Conservation (phyloP, 2,113 vertebrate genomes). For the Indicator maculatus region DNA sequence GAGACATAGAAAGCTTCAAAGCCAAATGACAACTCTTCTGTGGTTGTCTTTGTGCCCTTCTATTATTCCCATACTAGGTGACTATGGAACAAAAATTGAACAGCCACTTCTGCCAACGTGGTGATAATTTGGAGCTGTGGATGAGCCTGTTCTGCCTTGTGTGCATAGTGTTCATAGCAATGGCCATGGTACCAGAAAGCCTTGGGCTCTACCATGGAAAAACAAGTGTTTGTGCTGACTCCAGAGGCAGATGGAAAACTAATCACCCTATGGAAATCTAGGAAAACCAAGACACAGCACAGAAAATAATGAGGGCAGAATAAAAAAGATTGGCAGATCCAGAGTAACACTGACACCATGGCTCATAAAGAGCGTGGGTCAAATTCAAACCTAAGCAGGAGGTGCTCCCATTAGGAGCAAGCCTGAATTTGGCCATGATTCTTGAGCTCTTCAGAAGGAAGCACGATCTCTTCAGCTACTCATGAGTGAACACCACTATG, state of each 20-base stretch:
- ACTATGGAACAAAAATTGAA: background rate
- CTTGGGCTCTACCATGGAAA: background rate
- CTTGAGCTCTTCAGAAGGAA: background rate
- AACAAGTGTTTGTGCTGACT: background rate
- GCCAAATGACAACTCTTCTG: background rate
- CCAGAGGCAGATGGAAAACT: background rate
- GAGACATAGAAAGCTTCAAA: background rate
- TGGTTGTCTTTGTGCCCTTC: background rate
- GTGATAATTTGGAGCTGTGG: background rate
- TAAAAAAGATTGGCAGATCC: background rate
- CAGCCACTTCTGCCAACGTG: background rate
- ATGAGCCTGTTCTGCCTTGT: background rate
- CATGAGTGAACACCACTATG: background rate
- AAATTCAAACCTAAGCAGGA: background rate
- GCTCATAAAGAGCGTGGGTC: background rate
- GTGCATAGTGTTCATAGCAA: background rate
- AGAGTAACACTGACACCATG: fast-evolving
- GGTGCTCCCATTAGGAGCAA: background rate
- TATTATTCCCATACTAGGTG: fast-evolving
- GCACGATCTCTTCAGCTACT: background rate
- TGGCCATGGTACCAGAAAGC: background rate
- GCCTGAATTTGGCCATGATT: background rate
- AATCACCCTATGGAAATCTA: background rate
- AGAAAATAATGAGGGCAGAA: background rate
- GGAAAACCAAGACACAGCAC: background rate